Percentiles rank a stretch among this genome's conserved stretches.
Evolutionary conservation across 2,113 vertebrate genomes (phyloP).

Genomic region (Lates calcarifer): DNA sequence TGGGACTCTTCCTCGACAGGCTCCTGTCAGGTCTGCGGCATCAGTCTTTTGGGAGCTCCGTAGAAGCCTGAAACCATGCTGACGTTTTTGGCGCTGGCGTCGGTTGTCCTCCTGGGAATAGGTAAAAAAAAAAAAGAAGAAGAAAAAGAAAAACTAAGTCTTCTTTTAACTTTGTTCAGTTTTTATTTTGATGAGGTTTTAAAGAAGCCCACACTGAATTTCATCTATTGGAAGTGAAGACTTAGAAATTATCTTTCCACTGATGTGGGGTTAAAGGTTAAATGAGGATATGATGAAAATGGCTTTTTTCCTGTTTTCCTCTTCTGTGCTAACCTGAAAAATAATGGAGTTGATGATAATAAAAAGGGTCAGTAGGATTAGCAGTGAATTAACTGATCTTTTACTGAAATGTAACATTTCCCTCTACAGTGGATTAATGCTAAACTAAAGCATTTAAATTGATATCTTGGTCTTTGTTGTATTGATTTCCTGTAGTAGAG

Average conservation of each 20-base stretch:
- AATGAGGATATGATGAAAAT: slow-evolving; percentile 17
- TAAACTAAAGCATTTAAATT: slow-evolving; percentile 29
- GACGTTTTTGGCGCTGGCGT: slow-evolving; percentile 80
- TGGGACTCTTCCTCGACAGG: slow-evolving; percentile 58
- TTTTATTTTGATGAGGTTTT: slow-evolving; percentile 35
- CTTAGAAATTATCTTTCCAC: slow-evolving; percentile 24
- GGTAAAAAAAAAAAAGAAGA: slow-evolving; percentile 71
- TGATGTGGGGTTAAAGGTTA: slow-evolving; percentile 60
- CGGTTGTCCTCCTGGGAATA: slow-evolving; percentile 80
- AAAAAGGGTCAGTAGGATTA: slow-evolving; percentile 33
- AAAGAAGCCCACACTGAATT: slow-evolving; percentile 3
- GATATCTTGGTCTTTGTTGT: slow-evolving; percentile 18
- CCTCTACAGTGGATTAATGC: slow-evolving; percentile 5
- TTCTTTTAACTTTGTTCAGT: slow-evolving; percentile 18
- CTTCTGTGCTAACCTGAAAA: slow-evolving; percentile 26
- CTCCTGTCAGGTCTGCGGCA: slow-evolving; percentile 57
- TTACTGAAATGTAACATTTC: slow-evolving; percentile 12
- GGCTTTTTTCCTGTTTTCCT: slow-evolving; percentile 19
- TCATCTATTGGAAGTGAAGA: not conserved
- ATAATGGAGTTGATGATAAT: slow-evolving; percentile 39
- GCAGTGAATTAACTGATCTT: slow-evolving; percentile 34
- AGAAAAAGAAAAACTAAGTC: not conserved
- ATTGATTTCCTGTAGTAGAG: slow-evolving; percentile 38
- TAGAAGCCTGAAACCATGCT: slow-evolving; percentile 80
- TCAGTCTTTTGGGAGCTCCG: slow-evolving; percentile 55